Percentiles rank a stretch among this genome's conserved stretches.
phyloP scores from a whole-genome alignment of 2,797 vertebrate genomes.

The Bryconaethiops microstoma region DNA sequence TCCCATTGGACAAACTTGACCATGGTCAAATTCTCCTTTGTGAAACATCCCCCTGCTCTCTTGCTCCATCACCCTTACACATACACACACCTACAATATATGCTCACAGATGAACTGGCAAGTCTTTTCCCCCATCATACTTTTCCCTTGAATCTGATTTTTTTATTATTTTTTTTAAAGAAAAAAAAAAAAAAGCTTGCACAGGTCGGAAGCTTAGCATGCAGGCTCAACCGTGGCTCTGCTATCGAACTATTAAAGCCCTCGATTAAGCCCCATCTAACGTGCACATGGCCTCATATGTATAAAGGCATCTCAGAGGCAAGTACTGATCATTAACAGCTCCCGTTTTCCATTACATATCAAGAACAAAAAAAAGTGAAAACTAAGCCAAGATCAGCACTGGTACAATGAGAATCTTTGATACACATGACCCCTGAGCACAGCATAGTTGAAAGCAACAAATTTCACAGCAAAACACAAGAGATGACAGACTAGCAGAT shows the following conservation, averaged over 20 bases:
- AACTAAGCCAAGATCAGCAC: conserved; percentile 15
- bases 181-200: neutral
- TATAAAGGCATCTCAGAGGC: conserved; percentile 12
- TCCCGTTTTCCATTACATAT: neutral
- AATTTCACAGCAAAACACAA: conserved; percentile 64
- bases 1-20: neutral
- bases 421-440: conserved; percentile 61
- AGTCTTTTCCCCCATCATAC: neutral
- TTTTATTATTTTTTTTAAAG: too few species aligned
- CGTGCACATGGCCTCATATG: conserved; percentile 11
- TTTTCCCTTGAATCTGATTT: neutral
- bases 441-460: conserved; percentile 70
- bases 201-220: neutral
- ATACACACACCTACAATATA: neutral
- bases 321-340: neutral
- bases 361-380: neutral
- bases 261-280: conserved; percentile 1
- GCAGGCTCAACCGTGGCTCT: neutral
- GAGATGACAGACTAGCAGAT: conserved; percentile 62
- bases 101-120: neutral
- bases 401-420: conserved; percentile 27
- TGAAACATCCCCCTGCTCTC: neutral
- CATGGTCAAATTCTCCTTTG: neutral
- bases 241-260: conserved; percentile 18
- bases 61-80: neutral